phyloP scores from a whole-genome alignment of 2,113 vertebrate species.

The Erythrocercus mccallii region DNA sequence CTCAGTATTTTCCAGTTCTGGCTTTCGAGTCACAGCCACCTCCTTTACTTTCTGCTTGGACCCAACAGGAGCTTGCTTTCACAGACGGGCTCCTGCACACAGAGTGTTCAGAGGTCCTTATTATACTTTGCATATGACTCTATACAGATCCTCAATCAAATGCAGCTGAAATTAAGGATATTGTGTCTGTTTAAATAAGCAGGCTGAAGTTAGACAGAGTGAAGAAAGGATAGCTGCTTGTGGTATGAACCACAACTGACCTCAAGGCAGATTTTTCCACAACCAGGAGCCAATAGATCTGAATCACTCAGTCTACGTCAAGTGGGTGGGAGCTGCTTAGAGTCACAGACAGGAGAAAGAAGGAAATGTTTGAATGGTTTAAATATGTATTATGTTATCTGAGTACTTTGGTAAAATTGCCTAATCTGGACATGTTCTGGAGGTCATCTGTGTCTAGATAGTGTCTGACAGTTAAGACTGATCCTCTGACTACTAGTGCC shows the following conservation, averaged over 20 bases:
- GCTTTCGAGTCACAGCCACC: background rate
- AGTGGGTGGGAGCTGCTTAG: background rate
- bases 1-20: background rate
- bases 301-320: background rate
- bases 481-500: background rate
- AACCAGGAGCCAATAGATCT: background rate
- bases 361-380: background rate
- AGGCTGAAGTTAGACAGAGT: background rate
- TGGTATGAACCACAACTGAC: background rate
- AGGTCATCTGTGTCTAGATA: background rate
- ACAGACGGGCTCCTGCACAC: fast-evolving
- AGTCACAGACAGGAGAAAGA: background rate
- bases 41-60: background rate
- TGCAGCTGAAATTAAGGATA: background rate
- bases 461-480: background rate
- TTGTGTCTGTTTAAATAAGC: background rate
- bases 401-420: background rate
- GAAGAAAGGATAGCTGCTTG: background rate
- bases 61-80: background rate
- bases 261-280: constrained; percentile 29
- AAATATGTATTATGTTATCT: background rate
- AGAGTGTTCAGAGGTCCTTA: background rate
- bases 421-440: background rate
- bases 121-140: background rate
- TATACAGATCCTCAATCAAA: background rate